Evolutionary conservation across 2,113 vertebrate species (phyloP), one percentile per base, ranked within the genome.

Genomic region (Labeo rohita): DNA sequence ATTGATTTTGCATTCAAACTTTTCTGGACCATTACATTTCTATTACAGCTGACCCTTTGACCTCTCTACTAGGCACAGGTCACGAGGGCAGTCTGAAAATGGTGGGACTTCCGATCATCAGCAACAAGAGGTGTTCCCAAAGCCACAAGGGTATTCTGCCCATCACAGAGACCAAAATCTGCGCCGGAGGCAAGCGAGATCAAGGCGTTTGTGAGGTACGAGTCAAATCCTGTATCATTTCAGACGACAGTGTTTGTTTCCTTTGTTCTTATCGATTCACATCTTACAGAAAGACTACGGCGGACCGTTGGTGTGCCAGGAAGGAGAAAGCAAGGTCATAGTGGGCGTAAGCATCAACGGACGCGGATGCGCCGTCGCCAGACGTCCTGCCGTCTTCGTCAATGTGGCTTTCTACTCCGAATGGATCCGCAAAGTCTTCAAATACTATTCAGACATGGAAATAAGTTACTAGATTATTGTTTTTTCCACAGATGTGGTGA

Each of bases 361-460:
- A 72, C 96, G 97, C 0, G 98, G 98, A 68, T 99, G 98, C 70
- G 97, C 96, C 10, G 87, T 97, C 90, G 86, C 95, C 91, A 95
- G 95, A 43, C 96, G 97, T 45, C 98, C 98, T 8, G 97, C 96
- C 0, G 95, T 99, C 83, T 99, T 99, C 88, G 95, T 99, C 59
- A 96, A 97, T 28, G 97, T 99, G 59, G 97, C 98, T 0, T 98
- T 96, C 90, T 99, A 99, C 89, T 96, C 97, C 0, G 96, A 96
- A 88, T 99, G 98, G 98, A 99, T 99, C 92, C 96, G 97, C 89
- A 99, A 99, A 95, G 97, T 99, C 66, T 95, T 95, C 88, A 94
- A 89, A 87, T 90, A 93, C 80, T 95, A 95, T 87, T 93, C 94
- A 8, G 92, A 88, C 81, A 63, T 91, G 86, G 90, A 93, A n/a